These are phyloP conservation scores for Campylomormyrus tamandua DNA, from an alignment of 2,113 vertebrate species.

Conservation along the genomic window DNA sequence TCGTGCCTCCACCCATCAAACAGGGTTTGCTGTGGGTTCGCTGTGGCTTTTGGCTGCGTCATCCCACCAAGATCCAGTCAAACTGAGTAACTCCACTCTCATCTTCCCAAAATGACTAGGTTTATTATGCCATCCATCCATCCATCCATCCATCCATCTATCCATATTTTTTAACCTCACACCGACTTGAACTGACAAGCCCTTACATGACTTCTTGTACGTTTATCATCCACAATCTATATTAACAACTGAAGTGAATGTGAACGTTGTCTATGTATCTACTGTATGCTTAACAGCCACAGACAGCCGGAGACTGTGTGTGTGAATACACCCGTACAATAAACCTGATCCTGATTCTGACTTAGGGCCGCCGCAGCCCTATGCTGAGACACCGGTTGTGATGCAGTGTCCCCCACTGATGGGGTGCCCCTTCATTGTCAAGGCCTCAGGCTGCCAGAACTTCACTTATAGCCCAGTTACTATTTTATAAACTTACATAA, in stretches of 20 bases:
- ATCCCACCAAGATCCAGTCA: neutral
- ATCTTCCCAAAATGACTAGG: too few relatives aligned
- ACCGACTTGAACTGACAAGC: neutral
- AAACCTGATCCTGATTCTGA: neutral
- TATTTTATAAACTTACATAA: neutral
- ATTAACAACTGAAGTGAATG: neutral
- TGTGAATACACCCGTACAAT: neutral
- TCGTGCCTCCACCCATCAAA: neutral
- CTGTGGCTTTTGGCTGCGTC: neutral
- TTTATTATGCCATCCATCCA: neutral
- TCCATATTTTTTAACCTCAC: neutral
- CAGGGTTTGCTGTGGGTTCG: neutral
- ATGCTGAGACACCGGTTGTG: neutral
- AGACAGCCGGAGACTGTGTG: neutral
- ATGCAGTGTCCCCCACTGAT: neutral
- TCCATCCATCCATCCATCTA: neutral
- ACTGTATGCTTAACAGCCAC: neutral
- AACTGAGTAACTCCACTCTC: neutral
- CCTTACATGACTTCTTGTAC: neutral
- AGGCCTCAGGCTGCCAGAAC: neutral
- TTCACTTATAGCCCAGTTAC: neutral
- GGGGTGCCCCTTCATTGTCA: neutral
- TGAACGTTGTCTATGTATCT: neutral
- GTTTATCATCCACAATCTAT: neutral
- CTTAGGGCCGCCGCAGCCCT: neutral